phyloP scores from a whole-genome alignment of 2,797 vertebrate species.

The Platyrinchus mystaceus region DNA sequence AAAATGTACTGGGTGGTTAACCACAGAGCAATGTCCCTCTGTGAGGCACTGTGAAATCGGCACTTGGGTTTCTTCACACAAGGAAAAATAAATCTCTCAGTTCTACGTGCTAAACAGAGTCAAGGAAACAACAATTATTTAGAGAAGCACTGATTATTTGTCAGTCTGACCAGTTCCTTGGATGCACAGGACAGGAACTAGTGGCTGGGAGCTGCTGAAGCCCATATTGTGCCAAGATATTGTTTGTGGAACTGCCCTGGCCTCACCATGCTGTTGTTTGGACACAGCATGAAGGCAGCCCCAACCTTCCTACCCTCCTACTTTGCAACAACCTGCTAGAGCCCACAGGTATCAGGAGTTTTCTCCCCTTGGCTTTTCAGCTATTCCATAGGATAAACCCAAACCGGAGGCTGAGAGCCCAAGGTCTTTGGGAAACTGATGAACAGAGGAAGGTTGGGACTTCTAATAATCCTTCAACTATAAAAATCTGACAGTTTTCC shows the following conservation, averaged over 20 bases:
- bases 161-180: not conserved
- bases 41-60: not conserved
- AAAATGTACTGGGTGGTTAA: not conserved
- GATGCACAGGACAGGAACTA: not conserved
- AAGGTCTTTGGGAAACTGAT: not conserved
- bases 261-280: rapidly evolving
- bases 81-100: not conserved
- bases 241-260: not conserved
- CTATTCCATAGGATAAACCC: not conserved
- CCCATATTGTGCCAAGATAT: not conserved
- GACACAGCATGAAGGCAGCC: not conserved
- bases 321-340: rapidly evolving
- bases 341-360: rapidly evolving
- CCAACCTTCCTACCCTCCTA: not conserved
- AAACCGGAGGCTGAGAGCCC: not conserved
- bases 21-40: not conserved
- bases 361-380: not conserved
- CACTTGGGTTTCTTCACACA: not conserved
- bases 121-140: not conserved
- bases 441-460: not conserved
- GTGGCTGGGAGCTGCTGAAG: not conserved
- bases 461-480: not conserved
- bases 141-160: not conserved
- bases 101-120: not conserved
- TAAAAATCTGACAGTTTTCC: not conserved